Conservation (phyloP, 2,888 invertebrate species). For the Lasioglossum malachurum region DNA sequence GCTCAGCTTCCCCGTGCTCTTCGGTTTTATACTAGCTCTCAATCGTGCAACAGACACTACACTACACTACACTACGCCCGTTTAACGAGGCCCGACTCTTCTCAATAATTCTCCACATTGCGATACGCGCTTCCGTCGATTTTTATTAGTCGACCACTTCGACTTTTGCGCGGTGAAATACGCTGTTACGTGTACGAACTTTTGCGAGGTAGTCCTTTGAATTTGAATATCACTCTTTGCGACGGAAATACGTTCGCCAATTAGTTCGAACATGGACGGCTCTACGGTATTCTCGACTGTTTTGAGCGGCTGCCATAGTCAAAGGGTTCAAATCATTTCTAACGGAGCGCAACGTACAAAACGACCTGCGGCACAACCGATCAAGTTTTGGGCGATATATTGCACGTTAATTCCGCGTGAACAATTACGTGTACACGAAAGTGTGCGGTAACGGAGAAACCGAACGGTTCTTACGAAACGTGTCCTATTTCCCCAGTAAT, state of each 20-base stretch:
- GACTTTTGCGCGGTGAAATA: background rate
- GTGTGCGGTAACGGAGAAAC: background rate
- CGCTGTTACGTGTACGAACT: background rate
- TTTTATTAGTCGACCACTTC: background rate
- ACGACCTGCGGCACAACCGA: background rate
- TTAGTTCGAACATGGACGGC: no score
- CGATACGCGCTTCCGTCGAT: background rate
- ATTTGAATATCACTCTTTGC: no score
- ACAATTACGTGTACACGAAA: background rate
- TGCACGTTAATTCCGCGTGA: background rate
- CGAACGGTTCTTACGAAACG: slow-evolving; percentile 25
- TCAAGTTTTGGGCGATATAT: background rate
- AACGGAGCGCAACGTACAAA: background rate
- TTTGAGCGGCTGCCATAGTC: no score
- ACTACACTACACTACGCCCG: background rate
- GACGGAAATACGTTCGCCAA: no score
- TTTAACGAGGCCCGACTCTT: background rate
- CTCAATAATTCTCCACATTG: background rate
- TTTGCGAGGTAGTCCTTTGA: background rate
- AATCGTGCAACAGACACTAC: background rate
- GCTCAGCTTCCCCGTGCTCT: background rate
- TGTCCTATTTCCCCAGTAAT: slow-evolving; percentile 18
- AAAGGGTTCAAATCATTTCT: background rate
- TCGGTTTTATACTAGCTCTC: background rate
- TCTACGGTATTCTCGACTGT: no score